These are phyloP conservation scores for Caenorhabditis sp. DNA, from an alignment of 2,888 invertebrate genomes.

Conservation along the genomic window DNA sequence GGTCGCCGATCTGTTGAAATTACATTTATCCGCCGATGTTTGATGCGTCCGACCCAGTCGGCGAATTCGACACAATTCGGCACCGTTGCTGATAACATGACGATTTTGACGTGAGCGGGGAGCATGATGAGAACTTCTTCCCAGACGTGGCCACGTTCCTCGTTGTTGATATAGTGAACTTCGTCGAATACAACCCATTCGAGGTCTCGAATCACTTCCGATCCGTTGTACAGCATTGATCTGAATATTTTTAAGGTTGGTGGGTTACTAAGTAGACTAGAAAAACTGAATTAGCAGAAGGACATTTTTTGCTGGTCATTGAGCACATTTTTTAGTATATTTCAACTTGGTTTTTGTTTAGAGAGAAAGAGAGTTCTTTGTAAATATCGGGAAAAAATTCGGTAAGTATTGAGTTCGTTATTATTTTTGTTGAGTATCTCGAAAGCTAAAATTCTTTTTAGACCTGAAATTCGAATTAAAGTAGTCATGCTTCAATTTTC, in stretches of 20 bases:
- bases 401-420: too few relatives aligned
- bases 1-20: slow-evolving; percentile 91
- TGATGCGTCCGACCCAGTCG: slow-evolving; percentile 76
- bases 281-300: background rate
- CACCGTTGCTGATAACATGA: slow-evolving; percentile 96
- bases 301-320: too few relatives aligned
- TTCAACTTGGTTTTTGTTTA: too few relatives aligned
- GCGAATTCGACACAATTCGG: slow-evolving; percentile 96
- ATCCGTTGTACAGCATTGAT: slow-evolving; percentile 92
- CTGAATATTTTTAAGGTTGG: slow-evolving; percentile 59
- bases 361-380: too few relatives aligned
- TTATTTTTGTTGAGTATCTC: too few relatives aligned
- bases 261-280: too few relatives aligned
- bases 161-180: slow-evolving; percentile 97
- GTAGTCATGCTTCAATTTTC: too few relatives aligned
- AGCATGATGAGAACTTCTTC: slow-evolving; percentile 91
- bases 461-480: too few relatives aligned
- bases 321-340: too few relatives aligned
- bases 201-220: slow-evolving; percentile 91
- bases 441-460: too few relatives aligned
- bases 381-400: too few relatives aligned
- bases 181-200: slow-evolving; percentile 99
- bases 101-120: slow-evolving; percentile 91
- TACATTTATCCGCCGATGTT: slow-evolving; percentile 85
- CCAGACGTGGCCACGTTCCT: slow-evolving; percentile 97